These are phyloP conservation scores for Tipula confusa DNA, from an alignment of 2,888 invertebrate species.

Conservation along the genomic window DNA sequence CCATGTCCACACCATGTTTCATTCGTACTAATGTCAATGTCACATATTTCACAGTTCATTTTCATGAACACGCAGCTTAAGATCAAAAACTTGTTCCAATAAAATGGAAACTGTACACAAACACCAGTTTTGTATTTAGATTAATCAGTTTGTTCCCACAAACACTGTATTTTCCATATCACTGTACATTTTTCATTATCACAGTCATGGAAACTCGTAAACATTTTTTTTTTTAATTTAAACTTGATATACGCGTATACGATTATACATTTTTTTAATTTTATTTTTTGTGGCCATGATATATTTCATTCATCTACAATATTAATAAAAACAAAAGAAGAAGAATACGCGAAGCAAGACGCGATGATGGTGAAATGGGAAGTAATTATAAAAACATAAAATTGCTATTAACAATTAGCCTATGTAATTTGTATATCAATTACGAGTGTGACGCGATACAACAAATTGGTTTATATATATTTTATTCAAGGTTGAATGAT, in stretches of 20 bases:
- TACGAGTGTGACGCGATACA: not conserved
- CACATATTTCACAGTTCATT: no score
- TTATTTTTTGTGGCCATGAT: not conserved
- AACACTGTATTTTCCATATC: no score
- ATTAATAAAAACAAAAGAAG: not conserved
- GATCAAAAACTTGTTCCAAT: no score
- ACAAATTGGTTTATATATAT: not conserved
- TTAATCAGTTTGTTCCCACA: no score
- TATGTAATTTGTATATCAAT: not conserved
- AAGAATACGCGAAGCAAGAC: not conserved
- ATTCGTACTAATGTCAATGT: no score
- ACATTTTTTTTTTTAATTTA: no score
- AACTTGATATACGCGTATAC: not conserved
- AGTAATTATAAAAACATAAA: not conserved
- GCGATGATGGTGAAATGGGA: not conserved
- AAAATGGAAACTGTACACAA: no score
- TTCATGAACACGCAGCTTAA: no score
- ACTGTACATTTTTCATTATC: not conserved
- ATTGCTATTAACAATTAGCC: not conserved
- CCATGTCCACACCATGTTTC: no score
- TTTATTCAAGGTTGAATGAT: not conserved
- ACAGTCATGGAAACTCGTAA: not conserved
- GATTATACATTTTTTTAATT: not conserved
- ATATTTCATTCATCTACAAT: not conserved
- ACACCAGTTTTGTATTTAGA: no score